Evolutionary conservation across 2,797 vertebrate genomes (phyloP).

Genomic region (Gephyroberyx darwinii): DNA sequence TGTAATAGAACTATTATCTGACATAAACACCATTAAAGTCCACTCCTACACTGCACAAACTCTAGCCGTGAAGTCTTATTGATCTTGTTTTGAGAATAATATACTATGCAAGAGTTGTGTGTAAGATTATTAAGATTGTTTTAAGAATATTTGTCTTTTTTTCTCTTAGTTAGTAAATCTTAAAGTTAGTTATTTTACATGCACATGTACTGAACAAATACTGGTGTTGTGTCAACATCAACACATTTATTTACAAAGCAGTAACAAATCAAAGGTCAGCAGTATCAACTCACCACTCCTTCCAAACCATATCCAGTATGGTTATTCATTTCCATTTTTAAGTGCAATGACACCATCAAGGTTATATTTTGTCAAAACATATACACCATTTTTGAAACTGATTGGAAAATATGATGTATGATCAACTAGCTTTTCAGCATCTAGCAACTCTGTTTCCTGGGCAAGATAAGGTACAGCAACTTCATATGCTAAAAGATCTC

Average conservation of each 20-base stretch:
- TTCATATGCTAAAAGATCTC: slow-evolving; percentile 30
- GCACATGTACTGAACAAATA: too few relatives aligned
- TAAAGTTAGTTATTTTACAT: background rate
- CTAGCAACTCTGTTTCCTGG: slow-evolving; percentile 21
- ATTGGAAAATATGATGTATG: slow-evolving; percentile 12
- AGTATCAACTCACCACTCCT: too few relatives aligned
- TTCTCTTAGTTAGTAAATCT: too few relatives aligned
- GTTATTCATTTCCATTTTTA: slow-evolving; percentile 9
- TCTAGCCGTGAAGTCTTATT: slow-evolving; percentile 8
- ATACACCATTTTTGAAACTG: slow-evolving; percentile 13
- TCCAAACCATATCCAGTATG: background rate
- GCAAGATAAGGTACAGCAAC: slow-evolving; percentile 35
- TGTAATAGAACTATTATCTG: too few relatives aligned
- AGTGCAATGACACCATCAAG: slow-evolving; percentile 25
- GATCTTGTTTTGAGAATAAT: slow-evolving; percentile 9
- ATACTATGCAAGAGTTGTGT: slow-evolving; percentile 3
- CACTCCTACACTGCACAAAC: background rate
- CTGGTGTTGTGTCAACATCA: too few relatives aligned
- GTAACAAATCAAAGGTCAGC: too few relatives aligned
- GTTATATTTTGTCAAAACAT: slow-evolving; percentile 19
- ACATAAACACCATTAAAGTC: too few relatives aligned
- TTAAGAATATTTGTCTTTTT: background rate
- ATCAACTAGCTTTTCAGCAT: slow-evolving; percentile 28
- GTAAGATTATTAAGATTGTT: slow-evolving; percentile 5
- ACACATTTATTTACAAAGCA: too few relatives aligned